Conservation (phyloP, 1,140 invertebrate species). For the Nasonia giraulti region DNA sequence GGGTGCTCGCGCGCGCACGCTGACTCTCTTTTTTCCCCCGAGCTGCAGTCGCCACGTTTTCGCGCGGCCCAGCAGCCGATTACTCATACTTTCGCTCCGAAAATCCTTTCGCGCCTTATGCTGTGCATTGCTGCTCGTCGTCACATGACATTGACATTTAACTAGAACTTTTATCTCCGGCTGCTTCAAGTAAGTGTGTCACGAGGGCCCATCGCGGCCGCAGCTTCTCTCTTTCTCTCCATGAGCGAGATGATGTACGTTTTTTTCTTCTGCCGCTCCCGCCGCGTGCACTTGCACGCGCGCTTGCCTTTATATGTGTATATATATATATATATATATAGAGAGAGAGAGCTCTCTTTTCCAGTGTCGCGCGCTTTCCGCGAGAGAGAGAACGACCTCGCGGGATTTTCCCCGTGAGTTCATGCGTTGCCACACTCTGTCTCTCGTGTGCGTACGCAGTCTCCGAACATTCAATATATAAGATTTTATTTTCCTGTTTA, state of each 20-base stretch:
- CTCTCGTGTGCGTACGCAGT: too few relatives aligned
- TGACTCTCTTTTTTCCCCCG: neutral
- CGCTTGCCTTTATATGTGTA: neutral
- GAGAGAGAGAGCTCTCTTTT: neutral
- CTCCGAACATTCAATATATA: too few relatives aligned
- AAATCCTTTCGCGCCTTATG: neutral
- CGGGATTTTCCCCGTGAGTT: slow-evolving; percentile 9
- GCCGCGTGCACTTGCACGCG: neutral
- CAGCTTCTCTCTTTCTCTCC: neutral
- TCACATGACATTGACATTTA: slow-evolving; percentile 49
- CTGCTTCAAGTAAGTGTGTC: slow-evolving; percentile 41
- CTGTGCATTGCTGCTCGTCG: slow-evolving; percentile 7
- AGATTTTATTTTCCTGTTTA: neutral
- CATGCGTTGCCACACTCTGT: neutral
- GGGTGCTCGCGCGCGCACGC: neutral
- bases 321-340: too few relatives aligned
- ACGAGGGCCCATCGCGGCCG: neutral
- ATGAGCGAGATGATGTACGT: neutral
- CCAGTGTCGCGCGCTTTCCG: neutral
- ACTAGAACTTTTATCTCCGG: slow-evolving; percentile 34
- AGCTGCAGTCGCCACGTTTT: neutral
- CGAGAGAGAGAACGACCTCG: neutral
- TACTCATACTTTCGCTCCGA: neutral
- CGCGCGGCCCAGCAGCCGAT: neutral
- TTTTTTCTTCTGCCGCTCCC: neutral